These are phyloP conservation scores for Ctenomys sociabilis DNA, from an alignment of 2,113 vertebrate genomes.

Conservation along the genomic window DNA sequence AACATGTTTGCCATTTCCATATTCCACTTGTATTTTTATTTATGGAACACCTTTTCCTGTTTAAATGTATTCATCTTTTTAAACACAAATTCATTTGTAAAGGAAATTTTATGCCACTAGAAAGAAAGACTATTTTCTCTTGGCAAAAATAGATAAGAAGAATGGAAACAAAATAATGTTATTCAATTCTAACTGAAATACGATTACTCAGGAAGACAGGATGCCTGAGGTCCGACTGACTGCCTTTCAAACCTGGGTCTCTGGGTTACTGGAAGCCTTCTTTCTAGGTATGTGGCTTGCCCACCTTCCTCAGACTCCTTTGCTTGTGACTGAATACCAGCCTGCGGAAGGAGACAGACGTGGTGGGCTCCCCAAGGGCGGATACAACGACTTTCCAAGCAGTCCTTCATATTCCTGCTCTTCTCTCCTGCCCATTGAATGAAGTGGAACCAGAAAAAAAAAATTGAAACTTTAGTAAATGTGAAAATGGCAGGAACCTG, in stretches of 20 bases:
- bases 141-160: not conserved
- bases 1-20: not conserved
- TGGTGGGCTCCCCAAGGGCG: not conserved
- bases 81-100: slow-evolving; percentile 42
- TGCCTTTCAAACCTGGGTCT: not conserved
- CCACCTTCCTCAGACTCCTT: not conserved
- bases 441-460: not conserved
- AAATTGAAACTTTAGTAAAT: too few species aligned
- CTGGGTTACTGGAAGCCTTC: not conserved
- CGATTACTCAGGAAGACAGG: not conserved
- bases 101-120: not conserved
- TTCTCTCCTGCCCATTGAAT: not conserved
- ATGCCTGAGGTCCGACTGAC: not conserved
- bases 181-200: not conserved
- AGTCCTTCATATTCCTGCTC: not conserved
- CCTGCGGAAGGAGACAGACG: not conserved
- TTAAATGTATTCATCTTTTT: not conserved
- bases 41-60: not conserved
- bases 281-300: not conserved
- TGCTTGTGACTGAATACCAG: not conserved
- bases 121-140: not conserved
- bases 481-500: not conserved
- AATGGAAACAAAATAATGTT: not conserved
- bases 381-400: not conserved
- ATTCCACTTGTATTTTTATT: not conserved